These are phyloP conservation scores for Sinelater perroti DNA, from an alignment of 2,888 invertebrate genomes.

Conservation along the genomic window DNA sequence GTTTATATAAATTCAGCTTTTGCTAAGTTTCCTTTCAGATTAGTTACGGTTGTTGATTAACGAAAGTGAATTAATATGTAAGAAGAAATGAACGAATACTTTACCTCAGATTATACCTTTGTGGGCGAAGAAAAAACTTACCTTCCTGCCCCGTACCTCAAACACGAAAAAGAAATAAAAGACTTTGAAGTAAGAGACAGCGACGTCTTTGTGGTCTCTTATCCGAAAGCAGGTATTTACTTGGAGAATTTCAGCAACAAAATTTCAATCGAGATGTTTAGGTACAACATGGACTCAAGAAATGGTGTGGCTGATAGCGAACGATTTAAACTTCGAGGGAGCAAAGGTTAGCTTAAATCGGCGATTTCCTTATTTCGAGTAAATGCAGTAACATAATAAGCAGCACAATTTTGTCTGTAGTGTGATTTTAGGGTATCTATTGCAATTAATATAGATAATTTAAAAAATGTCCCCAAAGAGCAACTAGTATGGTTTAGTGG, in stretches of 20 bases:
- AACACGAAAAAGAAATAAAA: slow-evolving; percentile 57
- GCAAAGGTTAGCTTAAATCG: slow-evolving; percentile 65
- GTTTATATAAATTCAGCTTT: no score
- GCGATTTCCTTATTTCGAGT: slow-evolving; percentile 78
- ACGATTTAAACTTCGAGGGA: slow-evolving; percentile 67
- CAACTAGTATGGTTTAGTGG: no score
- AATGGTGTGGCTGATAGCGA: slow-evolving; percentile 75
- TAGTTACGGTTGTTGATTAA: no score
- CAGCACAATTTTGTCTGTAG: no score
- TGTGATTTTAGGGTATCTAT: no score
- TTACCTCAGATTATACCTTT: slow-evolving; percentile 47
- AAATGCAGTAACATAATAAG: no score
- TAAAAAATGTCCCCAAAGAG: no score
- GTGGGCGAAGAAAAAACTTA: slow-evolving; percentile 55
- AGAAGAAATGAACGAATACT: no score
- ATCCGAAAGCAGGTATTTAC: slow-evolving; percentile 67
- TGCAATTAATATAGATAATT: no score
- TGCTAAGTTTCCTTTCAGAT: no score
- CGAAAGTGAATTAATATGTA: no score
- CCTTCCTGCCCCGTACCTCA: slow-evolving; percentile 55
- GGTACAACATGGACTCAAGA: slow-evolving; percentile 84
- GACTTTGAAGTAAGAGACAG: slow-evolving; percentile 62
- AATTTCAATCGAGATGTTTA: slow-evolving; percentile 48
- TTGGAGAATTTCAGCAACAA: neutral
- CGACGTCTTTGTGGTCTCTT: slow-evolving; percentile 65